Conservation (phyloP, 2,888 invertebrate species). For the Apodemia mormo region DNA sequence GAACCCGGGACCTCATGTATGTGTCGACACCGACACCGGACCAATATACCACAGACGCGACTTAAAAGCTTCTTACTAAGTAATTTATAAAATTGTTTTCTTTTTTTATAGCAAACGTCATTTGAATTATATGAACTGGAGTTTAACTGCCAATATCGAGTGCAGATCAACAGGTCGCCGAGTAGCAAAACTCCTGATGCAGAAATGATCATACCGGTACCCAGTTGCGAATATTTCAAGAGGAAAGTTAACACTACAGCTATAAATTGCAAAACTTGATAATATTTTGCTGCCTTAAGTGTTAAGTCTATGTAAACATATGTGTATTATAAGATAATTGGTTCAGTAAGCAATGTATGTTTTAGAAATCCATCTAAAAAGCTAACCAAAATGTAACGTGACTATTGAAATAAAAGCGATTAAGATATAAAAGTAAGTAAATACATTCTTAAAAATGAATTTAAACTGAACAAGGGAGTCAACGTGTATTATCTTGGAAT, state of each 20-base stretch:
- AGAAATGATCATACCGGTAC: constrained; percentile 74
- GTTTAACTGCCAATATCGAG: constrained; percentile 80
- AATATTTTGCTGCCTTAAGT: constrained; percentile 21
- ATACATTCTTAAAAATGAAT: too few species aligned
- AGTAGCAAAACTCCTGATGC: constrained; percentile 65
- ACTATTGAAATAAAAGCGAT: too few species aligned
- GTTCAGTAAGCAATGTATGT: neutral
- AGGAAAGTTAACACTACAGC: constrained; percentile 55
- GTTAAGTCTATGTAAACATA: constrained; percentile 20
- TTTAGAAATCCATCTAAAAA: neutral
- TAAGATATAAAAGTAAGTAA: too few species aligned
- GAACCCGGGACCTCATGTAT: too few species aligned
- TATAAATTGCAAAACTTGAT: constrained; percentile 52
- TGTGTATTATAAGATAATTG: neutral
- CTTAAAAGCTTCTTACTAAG: too few species aligned
- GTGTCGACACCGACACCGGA: too few species aligned
- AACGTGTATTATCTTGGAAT: too few species aligned
- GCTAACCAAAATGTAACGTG: too few species aligned
- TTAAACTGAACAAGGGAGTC: too few species aligned
- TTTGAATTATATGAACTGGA: constrained; percentile 82
- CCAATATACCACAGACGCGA: too few species aligned
- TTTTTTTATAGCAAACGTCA: constrained; percentile 70
- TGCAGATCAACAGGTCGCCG: constrained; percentile 72
- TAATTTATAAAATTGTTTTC: neutral
- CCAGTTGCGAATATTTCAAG: constrained; percentile 75